Conservation (phyloP, 2,888 invertebrate genomes). For the Chesias legatella region DNA sequence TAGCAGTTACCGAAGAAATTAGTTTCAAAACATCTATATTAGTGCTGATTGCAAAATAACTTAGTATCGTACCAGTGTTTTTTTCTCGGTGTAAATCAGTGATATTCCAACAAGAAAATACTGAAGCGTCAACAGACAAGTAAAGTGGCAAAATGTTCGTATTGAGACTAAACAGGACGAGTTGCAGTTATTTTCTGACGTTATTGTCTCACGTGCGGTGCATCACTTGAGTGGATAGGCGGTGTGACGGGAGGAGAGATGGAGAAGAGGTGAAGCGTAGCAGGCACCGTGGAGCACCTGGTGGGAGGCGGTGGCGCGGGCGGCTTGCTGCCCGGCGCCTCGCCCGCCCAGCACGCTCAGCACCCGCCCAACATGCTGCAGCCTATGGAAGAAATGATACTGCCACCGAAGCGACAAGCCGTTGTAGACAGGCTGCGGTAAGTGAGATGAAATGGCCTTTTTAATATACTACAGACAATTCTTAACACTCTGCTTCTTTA, state of each 20-base stretch:
- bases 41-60: conserved; percentile 38
- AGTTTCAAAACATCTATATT: conserved; percentile 61
- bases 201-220: conserved; percentile 60
- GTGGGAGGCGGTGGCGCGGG: conserved; percentile 87
- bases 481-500: too few species aligned
- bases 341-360: conserved; percentile 64
- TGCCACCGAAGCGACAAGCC: conserved; percentile 90
- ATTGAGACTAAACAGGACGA: conserved; percentile 63
- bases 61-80: conserved; percentile 28
- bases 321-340: conserved; percentile 82
- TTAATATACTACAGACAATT: background rate
- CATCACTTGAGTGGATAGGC: conserved; percentile 56
- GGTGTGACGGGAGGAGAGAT: conserved; percentile 48
- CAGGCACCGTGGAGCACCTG: conserved; percentile 86
- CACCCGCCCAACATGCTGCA: conserved; percentile 83
- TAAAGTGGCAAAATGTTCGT: conserved; percentile 59
- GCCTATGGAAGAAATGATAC: conserved; percentile 84
- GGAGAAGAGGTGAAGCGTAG: conserved; percentile 54
- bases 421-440: conserved; percentile 90
- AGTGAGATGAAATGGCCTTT: conserved; percentile 24
- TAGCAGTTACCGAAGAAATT: conserved; percentile 52
- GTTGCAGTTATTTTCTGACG: conserved; percentile 54
- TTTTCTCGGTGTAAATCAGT: conserved; percentile 20
- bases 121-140: conserved; percentile 24
- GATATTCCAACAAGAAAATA: conserved; percentile 9